Base-by-base conservation (phyloP, 2,888 invertebrate species). In the Psococerastis gibbosa region DNA sequence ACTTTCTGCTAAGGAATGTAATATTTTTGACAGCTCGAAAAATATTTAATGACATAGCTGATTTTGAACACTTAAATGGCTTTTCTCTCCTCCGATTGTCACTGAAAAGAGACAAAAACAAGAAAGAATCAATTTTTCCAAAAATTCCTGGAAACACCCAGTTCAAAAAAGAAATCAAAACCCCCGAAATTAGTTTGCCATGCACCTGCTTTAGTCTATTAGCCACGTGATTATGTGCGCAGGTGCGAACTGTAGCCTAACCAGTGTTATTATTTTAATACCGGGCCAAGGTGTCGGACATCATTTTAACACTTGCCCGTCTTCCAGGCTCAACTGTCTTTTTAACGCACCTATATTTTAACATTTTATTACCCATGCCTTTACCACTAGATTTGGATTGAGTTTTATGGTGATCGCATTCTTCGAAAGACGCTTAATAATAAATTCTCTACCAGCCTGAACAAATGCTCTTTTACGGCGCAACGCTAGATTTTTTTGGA, bases 241-340 rank as follows among this genome's bases (percentile, higher is more conserved):
- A 38, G 38, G 38, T 38, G 38, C 17, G 38, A 38, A 38, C 17
- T 13, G n/a, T 38, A 20, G 17, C 38, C 38, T 38, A 38, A 38
- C 38, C 22, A 38, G 38, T 18, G 38, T 38, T 38, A 38, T 38
- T 38, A 38, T 38, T 38, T 20, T 38, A 38, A 38, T 38, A 38
- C 27, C 6, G 27, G 27, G 6, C 11, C 27, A 11, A 27, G 27
- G 27, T 27, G 27, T 27, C 27, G 27, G 27, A 6, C 27, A 27
- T 27, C 27, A 27, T 38, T 38, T 38, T 38, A 38, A 38, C 38
- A 38, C 38, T 38, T 38, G n/a, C 20, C 38, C 38, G 20, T 18
- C 20, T 18, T 20, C 38, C n/a, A 20, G 20, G n/a, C 38, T 22
- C 38, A 38, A 38, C 38, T 38, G 38, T 22, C 38, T 38, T 38